Conservation (phyloP, 2,113 vertebrate species). For the Phalacrocorax aristotelis region DNA sequence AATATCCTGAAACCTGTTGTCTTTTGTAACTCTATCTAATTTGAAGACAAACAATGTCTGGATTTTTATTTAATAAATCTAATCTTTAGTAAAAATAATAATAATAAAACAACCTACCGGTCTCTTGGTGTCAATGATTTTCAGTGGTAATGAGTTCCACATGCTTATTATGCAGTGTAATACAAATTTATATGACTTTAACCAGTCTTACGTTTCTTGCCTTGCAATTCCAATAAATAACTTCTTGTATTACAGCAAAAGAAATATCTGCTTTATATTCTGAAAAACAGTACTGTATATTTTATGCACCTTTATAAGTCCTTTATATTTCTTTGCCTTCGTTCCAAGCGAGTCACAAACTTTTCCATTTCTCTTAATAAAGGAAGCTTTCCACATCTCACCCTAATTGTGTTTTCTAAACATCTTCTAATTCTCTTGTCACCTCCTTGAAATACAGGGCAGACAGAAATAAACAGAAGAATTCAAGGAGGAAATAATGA, state of each 20-base stretch:
- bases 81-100: neutral
- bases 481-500: neutral
- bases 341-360: neutral
- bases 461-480: neutral
- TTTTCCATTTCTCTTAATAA: neutral
- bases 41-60: neutral
- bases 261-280: neutral
- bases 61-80: slow-evolving; percentile 8
- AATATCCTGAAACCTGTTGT: neutral
- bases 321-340: neutral
- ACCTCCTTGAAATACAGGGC: neutral
- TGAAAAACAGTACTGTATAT: neutral
- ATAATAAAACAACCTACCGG: neutral
- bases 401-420: neutral
- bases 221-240: neutral
- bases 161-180: neutral
- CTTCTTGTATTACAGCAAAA: neutral
- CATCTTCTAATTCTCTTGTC: neutral
- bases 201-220: neutral
- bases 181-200: neutral
- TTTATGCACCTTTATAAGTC: neutral
- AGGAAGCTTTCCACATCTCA: neutral
- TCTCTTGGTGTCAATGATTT: neutral
- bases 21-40: neutral
- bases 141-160: neutral